phyloP scores from a whole-genome alignment of 2,797 vertebrate species.

The Neostethus bicornis region DNA sequence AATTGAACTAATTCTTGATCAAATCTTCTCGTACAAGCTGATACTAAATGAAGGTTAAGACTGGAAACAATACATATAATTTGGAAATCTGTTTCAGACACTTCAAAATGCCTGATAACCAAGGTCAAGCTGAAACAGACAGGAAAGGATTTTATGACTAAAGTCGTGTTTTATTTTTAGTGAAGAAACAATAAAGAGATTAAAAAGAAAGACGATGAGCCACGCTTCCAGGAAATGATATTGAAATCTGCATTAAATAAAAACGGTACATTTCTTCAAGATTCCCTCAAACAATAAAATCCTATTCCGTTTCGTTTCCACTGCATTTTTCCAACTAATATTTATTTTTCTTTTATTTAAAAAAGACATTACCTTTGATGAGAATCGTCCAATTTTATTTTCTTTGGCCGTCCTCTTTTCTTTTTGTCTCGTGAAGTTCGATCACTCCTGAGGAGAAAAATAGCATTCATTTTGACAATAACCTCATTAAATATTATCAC shows the following conservation, averaged over 20 bases:
- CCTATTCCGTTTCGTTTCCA: slow-evolving; percentile 1
- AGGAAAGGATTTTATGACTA: too few relatives aligned
- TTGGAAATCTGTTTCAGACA: background rate
- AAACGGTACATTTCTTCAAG: too few relatives aligned
- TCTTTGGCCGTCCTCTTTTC: slow-evolving; percentile 93
- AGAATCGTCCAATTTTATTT: slow-evolving; percentile 86
- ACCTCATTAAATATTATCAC: too few relatives aligned
- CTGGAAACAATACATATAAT: background rate
- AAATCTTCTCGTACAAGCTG: background rate
- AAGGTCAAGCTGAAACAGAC: too few relatives aligned
- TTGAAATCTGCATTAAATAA: too few relatives aligned
- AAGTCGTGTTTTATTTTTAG: background rate
- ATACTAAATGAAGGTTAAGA: background rate
- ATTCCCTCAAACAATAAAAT: too few relatives aligned
- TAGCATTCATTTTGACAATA: too few relatives aligned
- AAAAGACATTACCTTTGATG: slow-evolving; percentile 71
- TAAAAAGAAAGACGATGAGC: too few relatives aligned
- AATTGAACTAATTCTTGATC: background rate
- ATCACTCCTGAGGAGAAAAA: slow-evolving; percentile 57
- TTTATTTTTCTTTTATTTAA: background rate
- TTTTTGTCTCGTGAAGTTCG: slow-evolving; percentile 73
- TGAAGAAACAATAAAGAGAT: too few relatives aligned
- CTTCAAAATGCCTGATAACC: too few relatives aligned
- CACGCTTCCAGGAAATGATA: too few relatives aligned
- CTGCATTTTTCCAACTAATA: slow-evolving; percentile 4